These are phyloP conservation scores for Poeciliopsis occidentalis DNA, from an alignment of 2,113 vertebrate genomes.

Conservation along the genomic window DNA sequence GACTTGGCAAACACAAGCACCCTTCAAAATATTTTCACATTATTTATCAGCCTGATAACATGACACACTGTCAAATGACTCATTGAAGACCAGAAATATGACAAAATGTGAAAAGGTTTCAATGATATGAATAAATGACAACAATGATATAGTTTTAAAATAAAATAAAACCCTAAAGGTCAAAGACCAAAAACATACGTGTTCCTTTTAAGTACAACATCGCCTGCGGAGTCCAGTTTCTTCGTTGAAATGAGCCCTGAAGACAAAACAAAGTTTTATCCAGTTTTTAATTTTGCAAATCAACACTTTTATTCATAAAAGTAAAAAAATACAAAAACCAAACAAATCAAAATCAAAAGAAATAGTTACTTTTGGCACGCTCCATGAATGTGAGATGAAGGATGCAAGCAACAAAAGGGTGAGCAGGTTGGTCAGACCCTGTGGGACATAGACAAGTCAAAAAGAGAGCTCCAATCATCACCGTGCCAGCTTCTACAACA, in stretches of 20 bases:
- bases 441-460: background rate
- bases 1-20: no score
- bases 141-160: background rate
- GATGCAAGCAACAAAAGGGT: conserved; percentile 80
- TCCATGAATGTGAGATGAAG: conserved; percentile 75
- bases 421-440: conserved; percentile 79
- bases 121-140: background rate
- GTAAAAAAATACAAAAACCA: no score
- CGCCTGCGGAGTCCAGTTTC: conserved; percentile 97
- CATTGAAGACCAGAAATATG: background rate
- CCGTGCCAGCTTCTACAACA: background rate
- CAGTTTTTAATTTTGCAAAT: background rate
- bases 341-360: no score
- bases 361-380: conserved; percentile 84
- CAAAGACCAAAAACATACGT: conserved; percentile 81
- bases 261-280: background rate
- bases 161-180: background rate
- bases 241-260: conserved; percentile 85
- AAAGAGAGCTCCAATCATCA: background rate
- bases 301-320: background rate
- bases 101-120: background rate
- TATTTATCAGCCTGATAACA: no score
- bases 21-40: no score
- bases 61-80: no score
- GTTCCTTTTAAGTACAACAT: conserved; percentile 97